These are phyloP conservation scores for Pentalonia nigronervosa DNA, from an alignment of 1,140 invertebrate species.

Conservation along the genomic window DNA sequence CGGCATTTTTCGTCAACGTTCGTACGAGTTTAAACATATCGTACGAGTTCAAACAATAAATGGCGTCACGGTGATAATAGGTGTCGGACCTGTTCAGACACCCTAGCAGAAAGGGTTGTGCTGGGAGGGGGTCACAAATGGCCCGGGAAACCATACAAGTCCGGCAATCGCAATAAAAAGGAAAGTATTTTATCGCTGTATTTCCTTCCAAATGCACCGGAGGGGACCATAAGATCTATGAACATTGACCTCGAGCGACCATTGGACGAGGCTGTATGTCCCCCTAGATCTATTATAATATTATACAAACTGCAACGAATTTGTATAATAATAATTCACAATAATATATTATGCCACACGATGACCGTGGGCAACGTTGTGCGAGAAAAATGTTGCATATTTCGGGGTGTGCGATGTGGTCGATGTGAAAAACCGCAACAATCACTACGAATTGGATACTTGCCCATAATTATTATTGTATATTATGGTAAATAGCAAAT, in stretches of 20 bases:
- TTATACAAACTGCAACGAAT: not conserved
- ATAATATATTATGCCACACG: not conserved
- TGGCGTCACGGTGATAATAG: not conserved
- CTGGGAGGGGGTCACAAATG: not conserved
- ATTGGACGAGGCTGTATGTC: constrained; percentile 32
- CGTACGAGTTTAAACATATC: no score
- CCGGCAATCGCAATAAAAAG: not conserved
- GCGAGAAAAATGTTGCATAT: not conserved
- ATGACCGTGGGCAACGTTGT: constrained; percentile 13
- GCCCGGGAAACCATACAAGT: not conserved
- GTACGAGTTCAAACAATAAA: not conserved
- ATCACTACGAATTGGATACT: not conserved
- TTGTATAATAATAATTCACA: not conserved
- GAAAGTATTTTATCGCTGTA: not conserved
- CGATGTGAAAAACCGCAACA: constrained; percentile 21
- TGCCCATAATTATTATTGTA: constrained; percentile 14
- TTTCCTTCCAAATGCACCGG: constrained; percentile 44
- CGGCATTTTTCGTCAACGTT: not conserved
- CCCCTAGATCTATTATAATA: not conserved
- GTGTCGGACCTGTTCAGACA: not conserved
- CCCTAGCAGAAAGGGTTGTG: not conserved
- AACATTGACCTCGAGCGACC: constrained; percentile 31
- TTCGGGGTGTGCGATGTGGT: not conserved
- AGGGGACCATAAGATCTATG: constrained; percentile 42
- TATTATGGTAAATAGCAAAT: constrained; percentile 12